Evolutionary conservation across 2,113 vertebrate genomes (phyloP).

Genomic region (Muscicapa adusta): DNA sequence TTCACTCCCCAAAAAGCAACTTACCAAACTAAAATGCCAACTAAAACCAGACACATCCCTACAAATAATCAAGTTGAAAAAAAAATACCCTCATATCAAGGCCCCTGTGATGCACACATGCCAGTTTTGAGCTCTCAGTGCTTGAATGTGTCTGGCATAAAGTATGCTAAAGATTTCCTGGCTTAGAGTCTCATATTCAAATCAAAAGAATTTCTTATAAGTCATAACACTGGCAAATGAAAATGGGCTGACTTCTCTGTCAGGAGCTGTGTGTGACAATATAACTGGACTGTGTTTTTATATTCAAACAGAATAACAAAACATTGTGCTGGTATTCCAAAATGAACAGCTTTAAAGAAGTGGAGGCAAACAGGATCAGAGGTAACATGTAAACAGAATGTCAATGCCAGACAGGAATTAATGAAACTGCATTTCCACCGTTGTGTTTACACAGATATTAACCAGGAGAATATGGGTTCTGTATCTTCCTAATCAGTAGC

Average conservation of each 20-base stretch:
- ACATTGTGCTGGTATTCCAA: background rate
- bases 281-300: background rate
- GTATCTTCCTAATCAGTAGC: background rate
- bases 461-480: background rate
- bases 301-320: background rate
- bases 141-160: rapidly evolving
- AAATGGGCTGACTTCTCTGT: background rate
- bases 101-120: rapidly evolving
- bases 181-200: background rate
- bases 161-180: background rate
- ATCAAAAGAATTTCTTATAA: background rate
- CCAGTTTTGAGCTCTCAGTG: background rate
- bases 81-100: background rate
- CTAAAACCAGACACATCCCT: background rate
- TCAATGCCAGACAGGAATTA: background rate
- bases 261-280: background rate
- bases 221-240: background rate
- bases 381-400: background rate
- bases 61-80: background rate
- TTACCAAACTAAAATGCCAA: background rate
- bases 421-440: background rate
- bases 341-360: background rate
- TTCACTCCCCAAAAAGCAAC: no score
- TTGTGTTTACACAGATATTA: background rate
- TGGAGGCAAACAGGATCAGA: background rate